Percentiles rank a stretch among this genome's conserved stretches.
phyloP scores from a whole-genome alignment of 2,888 invertebrate genomes.

The Chelonus formosanus region DNA sequence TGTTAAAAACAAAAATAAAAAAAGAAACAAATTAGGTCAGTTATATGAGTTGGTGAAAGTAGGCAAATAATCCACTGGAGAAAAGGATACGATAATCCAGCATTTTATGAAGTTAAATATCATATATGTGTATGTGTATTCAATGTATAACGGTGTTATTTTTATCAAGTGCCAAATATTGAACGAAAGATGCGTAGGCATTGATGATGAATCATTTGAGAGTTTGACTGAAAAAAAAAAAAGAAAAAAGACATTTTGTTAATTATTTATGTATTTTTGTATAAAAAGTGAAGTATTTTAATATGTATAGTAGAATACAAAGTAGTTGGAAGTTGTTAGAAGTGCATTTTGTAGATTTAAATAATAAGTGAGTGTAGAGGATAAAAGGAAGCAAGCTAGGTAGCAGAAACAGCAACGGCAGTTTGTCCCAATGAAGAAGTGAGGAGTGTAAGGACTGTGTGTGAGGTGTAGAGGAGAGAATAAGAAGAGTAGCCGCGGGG shows the following conservation, averaged over 20 bases:
- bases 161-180: no score
- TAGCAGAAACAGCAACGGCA: conserved; percentile 14
- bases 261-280: no score
- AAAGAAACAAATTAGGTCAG: conserved; percentile 32
- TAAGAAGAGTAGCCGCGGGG: conserved; percentile 38
- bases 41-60: conserved; percentile 37
- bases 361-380: conserved; percentile 14
- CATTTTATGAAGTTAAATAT: not conserved
- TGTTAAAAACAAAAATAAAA: not conserved
- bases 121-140: conserved; percentile 5
- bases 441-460: conserved; percentile 13
- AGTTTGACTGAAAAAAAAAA: conserved; percentile 1
- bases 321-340: no score
- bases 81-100: conserved; percentile 1
- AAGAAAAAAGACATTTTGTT: conserved; percentile 1
- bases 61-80: conserved; percentile 33
- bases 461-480: conserved; percentile 11
- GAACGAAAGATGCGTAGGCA: no score
- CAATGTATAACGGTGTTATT: no score
- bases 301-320: no score
- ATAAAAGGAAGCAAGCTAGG: conserved; percentile 1
- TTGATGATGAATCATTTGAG: no score
- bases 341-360: not conserved
- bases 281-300: no score
- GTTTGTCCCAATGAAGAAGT: conserved; percentile 18